Conservation (phyloP, 2,888 invertebrate genomes). For the Tricholauxania praeusta region DNA sequence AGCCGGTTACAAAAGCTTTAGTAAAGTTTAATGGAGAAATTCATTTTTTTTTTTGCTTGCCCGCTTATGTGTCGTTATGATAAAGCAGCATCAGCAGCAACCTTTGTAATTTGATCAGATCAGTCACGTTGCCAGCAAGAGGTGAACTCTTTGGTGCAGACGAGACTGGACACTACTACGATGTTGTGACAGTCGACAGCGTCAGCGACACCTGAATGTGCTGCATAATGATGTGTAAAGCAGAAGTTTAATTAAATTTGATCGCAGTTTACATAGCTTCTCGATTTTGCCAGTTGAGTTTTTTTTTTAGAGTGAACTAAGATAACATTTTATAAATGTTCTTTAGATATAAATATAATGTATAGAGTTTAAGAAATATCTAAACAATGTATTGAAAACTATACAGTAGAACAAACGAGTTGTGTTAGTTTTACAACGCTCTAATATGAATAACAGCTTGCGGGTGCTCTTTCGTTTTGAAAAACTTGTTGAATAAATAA, state of each 20-base stretch:
- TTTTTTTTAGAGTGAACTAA: constrained; percentile 6
- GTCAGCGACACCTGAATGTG: not conserved
- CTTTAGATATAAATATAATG: too few relatives aligned
- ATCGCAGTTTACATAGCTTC: not conserved
- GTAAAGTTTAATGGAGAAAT: too few relatives aligned
- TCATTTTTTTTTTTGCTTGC: too few relatives aligned
- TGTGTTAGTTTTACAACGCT: too few relatives aligned
- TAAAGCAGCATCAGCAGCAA: constrained; percentile 5
- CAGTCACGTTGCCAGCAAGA: constrained; percentile 20
- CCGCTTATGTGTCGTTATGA: not conserved
- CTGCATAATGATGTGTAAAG: constrained; percentile 26
- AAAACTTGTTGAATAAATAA: too few relatives aligned
- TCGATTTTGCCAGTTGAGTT: constrained; percentile 6
- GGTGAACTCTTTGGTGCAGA: not conserved
- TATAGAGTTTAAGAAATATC: too few relatives aligned
- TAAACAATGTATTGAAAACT: too few relatives aligned
- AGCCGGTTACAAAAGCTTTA: too few relatives aligned
- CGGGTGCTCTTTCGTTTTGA: too few relatives aligned
- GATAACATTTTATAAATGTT: too few relatives aligned
- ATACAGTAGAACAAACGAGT: too few relatives aligned
- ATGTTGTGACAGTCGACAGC: not conserved
- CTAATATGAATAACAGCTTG: too few relatives aligned
- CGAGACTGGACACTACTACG: not conserved
- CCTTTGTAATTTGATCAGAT: constrained; percentile 31
- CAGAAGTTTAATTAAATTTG: constrained; percentile 31